These are phyloP conservation scores for Sebastes matsubarae DNA, from an alignment of 2,797 vertebrate genomes.

Conservation along the genomic window DNA sequence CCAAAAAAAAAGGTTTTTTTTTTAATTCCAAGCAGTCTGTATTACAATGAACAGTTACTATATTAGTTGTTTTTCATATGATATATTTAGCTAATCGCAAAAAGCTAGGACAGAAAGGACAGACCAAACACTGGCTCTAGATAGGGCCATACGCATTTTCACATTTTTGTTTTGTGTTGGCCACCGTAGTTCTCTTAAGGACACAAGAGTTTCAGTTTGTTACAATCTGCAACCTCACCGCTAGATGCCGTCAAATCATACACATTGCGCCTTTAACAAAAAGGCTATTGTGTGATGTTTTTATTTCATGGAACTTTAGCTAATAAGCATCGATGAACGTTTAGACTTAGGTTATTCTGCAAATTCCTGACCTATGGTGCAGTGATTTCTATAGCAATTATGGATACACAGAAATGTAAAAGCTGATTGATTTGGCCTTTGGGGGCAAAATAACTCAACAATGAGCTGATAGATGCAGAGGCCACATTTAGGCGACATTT, in stretches of 20 bases:
- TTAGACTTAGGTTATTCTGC: neutral
- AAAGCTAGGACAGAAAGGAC: neutral
- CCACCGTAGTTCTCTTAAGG: neutral
- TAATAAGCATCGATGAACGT: neutral
- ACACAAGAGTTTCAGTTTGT: no score
- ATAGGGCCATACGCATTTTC: no score
- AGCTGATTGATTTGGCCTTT: neutral
- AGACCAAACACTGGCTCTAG: neutral
- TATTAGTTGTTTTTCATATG: neutral
- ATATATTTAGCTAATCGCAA: neutral
- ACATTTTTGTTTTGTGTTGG: neutral
- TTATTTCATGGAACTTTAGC: neutral
- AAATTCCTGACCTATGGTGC: neutral
- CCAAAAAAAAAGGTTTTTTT: no score
- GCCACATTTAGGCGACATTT: neutral
- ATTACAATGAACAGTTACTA: neutral
- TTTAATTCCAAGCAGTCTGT: neutral
- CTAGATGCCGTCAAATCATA: no score
- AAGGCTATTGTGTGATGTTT: neutral
- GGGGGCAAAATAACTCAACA: neutral
- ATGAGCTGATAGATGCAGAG: neutral
- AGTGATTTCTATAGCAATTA: neutral
- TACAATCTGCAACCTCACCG: no score
- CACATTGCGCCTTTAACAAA: no score
- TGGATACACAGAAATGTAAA: neutral